phyloP scores from a whole-genome alignment of 2,888 invertebrate genomes.

The Syrista parreyssii region DNA sequence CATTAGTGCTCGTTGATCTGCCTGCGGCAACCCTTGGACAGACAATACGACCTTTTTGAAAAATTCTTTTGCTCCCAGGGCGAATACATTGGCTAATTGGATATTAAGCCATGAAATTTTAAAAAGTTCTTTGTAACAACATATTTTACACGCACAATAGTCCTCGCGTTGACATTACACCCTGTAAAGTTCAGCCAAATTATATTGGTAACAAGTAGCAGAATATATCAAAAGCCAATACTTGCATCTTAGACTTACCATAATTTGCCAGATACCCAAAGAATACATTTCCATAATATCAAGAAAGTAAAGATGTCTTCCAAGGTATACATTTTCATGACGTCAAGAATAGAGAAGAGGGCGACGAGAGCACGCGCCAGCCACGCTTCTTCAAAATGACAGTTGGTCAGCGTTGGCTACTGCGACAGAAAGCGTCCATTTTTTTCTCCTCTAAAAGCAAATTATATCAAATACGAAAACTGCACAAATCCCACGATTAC shows the following conservation, averaged over 20 bases:
- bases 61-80: not conserved
- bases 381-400: constrained; percentile 10
- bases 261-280: not conserved
- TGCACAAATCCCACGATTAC: not conserved
- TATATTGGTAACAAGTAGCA: not conserved
- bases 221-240: not conserved
- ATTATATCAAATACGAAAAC: not conserved
- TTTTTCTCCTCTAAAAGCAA: not conserved
- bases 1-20: constrained; percentile 1
- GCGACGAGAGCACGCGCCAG: constrained; percentile 3
- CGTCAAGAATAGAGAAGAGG: constrained; percentile 5
- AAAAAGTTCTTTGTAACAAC: not conserved
- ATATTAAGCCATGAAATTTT: not conserved
- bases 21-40: not conserved
- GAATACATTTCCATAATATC: not conserved
- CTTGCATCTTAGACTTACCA: not conserved
- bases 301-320: not conserved
- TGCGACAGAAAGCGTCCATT: not conserved
- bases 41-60: not conserved
- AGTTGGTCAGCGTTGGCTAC: constrained; percentile 13
- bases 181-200: not conserved
- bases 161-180: not conserved
- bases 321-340: not conserved
- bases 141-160: not conserved
- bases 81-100: not conserved